These are phyloP conservation scores for Drosophila sproati DNA, from an alignment of 1,140 invertebrate species.

Conservation along the genomic window DNA sequence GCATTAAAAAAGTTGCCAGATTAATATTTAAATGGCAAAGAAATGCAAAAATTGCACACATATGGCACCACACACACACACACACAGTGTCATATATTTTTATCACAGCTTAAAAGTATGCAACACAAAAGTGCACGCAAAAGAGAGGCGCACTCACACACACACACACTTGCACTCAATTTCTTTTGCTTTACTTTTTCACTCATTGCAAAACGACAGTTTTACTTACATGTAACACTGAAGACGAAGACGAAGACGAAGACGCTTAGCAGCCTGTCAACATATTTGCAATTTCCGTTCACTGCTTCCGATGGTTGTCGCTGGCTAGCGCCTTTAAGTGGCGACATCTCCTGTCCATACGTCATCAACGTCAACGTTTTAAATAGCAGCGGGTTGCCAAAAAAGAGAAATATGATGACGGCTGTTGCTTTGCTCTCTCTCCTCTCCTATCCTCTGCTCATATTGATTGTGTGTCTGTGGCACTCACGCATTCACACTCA, in stretches of 20 bases:
- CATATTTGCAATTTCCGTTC: slow-evolving; percentile 70
- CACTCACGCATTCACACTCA: slow-evolving; percentile 28
- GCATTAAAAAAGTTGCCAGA: slow-evolving; percentile 48
- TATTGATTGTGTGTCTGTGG: slow-evolving; percentile 48
- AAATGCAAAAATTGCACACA: slow-evolving; percentile 32
- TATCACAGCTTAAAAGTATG: slow-evolving; percentile 69
- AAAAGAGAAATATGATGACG: slow-evolving; percentile 53
- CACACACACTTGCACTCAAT: slow-evolving; percentile 15
- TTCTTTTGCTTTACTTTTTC: slow-evolving; percentile 43
- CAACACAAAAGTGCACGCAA: slow-evolving; percentile 50
- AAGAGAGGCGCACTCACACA: slow-evolving; percentile 6
- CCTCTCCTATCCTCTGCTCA: background rate
- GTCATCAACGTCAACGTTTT: slow-evolving; percentile 34
- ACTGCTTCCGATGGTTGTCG: slow-evolving; percentile 46
- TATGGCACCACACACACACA: slow-evolving; percentile 25
- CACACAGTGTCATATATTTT: slow-evolving; percentile 4
- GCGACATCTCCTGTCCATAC: slow-evolving; percentile 25
- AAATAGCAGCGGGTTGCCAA: slow-evolving; percentile 36
- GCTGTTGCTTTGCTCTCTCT: slow-evolving; percentile 62
- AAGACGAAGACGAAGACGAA: slow-evolving; percentile 20
- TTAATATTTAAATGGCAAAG: slow-evolving; percentile 43
- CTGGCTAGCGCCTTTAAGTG: slow-evolving; percentile 54
- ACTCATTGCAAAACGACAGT: slow-evolving; percentile 34
- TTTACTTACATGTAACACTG: slow-evolving; percentile 44
- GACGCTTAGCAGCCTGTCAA: background rate